Percentiles rank a stretch among this genome's conserved stretches.
phyloP scores from a whole-genome alignment of 2,113 vertebrate species.

The Misgurnus anguillicaudatus region DNA sequence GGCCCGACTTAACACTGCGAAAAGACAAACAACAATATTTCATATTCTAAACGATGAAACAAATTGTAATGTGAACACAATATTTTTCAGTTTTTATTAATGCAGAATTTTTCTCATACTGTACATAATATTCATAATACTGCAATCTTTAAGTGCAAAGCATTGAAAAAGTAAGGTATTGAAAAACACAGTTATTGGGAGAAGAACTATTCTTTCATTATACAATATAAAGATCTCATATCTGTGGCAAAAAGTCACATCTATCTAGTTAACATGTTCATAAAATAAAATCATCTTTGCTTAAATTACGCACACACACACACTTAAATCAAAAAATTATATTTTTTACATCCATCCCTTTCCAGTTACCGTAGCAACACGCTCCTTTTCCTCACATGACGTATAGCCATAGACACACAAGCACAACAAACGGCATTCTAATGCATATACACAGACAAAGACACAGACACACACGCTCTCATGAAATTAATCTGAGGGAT shows the following conservation, averaged over 20 bases:
- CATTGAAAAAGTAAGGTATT: background rate
- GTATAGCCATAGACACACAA: conserved; percentile 33
- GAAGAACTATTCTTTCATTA: conserved; percentile 24
- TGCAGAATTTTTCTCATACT: background rate
- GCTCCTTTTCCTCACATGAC: conserved; percentile 20
- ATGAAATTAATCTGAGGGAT: conserved; percentile 45
- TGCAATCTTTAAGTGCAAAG: background rate
- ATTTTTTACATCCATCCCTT: conserved; percentile 12
- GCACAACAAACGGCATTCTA: conserved; percentile 20
- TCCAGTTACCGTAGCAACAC: conserved; percentile 38
- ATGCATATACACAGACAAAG: background rate
- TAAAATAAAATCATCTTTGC: conserved; percentile 1
- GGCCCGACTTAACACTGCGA: conserved; percentile 87
- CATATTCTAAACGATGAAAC: background rate
- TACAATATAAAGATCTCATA: conserved; percentile 26
- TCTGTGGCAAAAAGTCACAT: conserved; percentile 2
- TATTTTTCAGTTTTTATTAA: conserved; percentile 3
- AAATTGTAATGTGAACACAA: background rate
- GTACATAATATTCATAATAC: too few species aligned
- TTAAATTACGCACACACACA: conserved; percentile 1
- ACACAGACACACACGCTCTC: conserved; percentile 13
- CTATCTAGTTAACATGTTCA: background rate
- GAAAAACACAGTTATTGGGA: background rate
- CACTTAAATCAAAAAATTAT: conserved; percentile 28
- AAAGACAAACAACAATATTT: conserved; percentile 34